A percentile compares a stretch with the other conserved stretches of the same genome.
Conservation (phyloP, 1,140 invertebrate genomes). For the Leptopilina boulardi region DNA sequence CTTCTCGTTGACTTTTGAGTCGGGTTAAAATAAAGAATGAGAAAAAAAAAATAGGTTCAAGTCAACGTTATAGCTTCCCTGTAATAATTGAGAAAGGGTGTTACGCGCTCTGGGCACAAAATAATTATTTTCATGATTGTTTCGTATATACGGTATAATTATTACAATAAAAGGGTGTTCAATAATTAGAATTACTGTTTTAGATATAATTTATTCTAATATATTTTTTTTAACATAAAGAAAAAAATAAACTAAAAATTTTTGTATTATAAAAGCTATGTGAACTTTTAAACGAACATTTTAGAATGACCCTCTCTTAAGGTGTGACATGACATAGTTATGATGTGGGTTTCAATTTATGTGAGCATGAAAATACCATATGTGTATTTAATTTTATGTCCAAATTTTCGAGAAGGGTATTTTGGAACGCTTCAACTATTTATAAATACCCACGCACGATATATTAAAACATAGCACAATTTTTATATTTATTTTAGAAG, state of each 20-base stretch:
- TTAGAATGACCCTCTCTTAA: too few species aligned
- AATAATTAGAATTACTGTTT: too few species aligned
- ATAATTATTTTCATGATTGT: not conserved
- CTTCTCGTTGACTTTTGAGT: conserved; percentile 44
- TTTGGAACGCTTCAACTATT: not conserved
- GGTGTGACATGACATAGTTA: too few species aligned
- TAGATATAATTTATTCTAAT: too few species aligned
- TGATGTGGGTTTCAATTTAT: not conserved
- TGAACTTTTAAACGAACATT: too few species aligned
- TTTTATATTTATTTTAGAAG: too few species aligned
- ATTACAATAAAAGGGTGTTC: conserved; percentile 13
- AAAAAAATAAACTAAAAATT: too few species aligned
- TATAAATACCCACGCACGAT: too few species aligned
- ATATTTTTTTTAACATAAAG: too few species aligned
- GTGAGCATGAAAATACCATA: conserved; percentile 18
- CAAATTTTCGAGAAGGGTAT: not conserved
- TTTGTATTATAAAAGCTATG: too few species aligned
- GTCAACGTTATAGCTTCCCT: not conserved
- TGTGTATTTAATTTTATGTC: not conserved
- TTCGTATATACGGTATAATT: not conserved
- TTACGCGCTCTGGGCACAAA: conserved; percentile 43
- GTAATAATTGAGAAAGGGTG: conserved; percentile 28
- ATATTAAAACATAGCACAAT: too few species aligned
- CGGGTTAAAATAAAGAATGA: conserved; percentile 51
- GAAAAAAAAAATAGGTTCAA: not conserved